A percentile compares a stretch with the other conserved stretches of the same genome.
These are phyloP conservation scores for Drosophila virilis DNA, from an alignment of 1,140 invertebrate genomes.

Conservation along the genomic window DNA sequence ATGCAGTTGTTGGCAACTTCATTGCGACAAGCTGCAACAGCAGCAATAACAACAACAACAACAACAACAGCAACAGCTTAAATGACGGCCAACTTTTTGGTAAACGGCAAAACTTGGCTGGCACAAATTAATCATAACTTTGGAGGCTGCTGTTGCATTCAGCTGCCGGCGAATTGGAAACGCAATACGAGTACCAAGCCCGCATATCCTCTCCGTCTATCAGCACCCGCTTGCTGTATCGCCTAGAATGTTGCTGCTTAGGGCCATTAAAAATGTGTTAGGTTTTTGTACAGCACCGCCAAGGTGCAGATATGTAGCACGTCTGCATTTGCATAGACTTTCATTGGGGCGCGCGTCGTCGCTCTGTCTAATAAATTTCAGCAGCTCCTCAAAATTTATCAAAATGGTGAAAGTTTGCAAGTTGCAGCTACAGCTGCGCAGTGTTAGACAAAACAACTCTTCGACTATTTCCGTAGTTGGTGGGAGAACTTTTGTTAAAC, in stretches of 20 bases:
- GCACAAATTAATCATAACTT: conserved; percentile 81
- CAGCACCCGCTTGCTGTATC: background rate
- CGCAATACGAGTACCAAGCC: conserved; percentile 28
- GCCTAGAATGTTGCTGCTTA: conserved; percentile 44
- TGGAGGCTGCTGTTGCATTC: conserved; percentile 51
- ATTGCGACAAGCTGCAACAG: conserved; percentile 34
- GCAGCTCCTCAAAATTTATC: conserved; percentile 61
- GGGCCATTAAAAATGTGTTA: conserved; percentile 75
- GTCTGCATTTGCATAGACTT: conserved; percentile 48
- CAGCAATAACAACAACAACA: conserved; percentile 1
- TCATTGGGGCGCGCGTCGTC: conserved; percentile 43
- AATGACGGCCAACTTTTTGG: conserved; percentile 62
- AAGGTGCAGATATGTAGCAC: conserved; percentile 17
- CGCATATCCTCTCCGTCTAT: background rate
- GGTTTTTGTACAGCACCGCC: conserved; percentile 15
- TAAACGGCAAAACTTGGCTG: conserved; percentile 68
- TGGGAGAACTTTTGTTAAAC: conserved; percentile 13
- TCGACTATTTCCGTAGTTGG: conserved; percentile 5
- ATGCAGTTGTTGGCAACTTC: conserved; percentile 55
- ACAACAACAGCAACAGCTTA: conserved; percentile 38
- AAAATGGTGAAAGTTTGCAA: conserved; percentile 60
- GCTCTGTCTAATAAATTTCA: conserved; percentile 71
- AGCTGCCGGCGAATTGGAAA: conserved; percentile 27
- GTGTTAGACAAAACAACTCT: conserved; percentile 22
- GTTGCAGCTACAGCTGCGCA: conserved; percentile 66